Percentiles rank a stretch among this genome's conserved stretches.
phyloP scores from a whole-genome alignment of 2,888 invertebrate species.

The Orthosia cruda region DNA sequence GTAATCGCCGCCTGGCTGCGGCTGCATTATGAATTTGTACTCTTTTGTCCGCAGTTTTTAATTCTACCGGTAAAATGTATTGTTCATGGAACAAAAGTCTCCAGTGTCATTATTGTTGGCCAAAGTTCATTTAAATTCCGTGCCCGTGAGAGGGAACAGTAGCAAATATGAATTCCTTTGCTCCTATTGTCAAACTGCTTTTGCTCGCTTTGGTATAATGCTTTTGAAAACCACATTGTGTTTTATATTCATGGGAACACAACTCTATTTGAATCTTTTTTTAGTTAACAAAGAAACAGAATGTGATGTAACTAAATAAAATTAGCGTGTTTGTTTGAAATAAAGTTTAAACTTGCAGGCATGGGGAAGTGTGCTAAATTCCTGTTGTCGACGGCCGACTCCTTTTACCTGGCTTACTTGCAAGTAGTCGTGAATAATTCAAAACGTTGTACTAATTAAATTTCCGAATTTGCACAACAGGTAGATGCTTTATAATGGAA shows the following conservation, averaged over 20 bases:
- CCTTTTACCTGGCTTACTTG: conserved; percentile 31
- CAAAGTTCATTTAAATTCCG: conserved; percentile 91
- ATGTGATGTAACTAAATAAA: conserved; percentile 42
- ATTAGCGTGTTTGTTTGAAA: conserved; percentile 53
- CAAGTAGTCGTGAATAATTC: conserved; percentile 43
- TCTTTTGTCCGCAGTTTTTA: conserved; percentile 90
- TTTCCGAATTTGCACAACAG: conserved; percentile 33
- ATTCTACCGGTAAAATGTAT: conserved; percentile 91
- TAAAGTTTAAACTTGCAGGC: conserved; percentile 36
- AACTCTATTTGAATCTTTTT: conserved; percentile 61
- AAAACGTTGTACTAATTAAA: conserved; percentile 44
- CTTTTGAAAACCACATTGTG: conserved; percentile 85
- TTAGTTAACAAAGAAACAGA: conserved; percentile 53
- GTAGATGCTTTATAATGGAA: conserved; percentile 14
- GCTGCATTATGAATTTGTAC: conserved; percentile 91
- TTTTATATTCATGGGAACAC: conserved; percentile 72
- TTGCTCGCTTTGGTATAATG: conserved; percentile 86
- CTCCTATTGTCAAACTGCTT: conserved; percentile 89
- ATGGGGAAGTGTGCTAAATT: conserved; percentile 30
- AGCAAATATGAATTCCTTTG: conserved; percentile 91
- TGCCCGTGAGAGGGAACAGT: conserved; percentile 90
- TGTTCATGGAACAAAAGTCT: conserved; percentile 90
- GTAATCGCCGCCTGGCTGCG: conserved; percentile 80
- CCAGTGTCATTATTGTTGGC: conserved; percentile 91
- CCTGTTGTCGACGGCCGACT: conserved; percentile 30